These are phyloP conservation scores for Podarcis raffonei DNA, from an alignment of 2,113 vertebrate species.

Conservation along the genomic window DNA sequence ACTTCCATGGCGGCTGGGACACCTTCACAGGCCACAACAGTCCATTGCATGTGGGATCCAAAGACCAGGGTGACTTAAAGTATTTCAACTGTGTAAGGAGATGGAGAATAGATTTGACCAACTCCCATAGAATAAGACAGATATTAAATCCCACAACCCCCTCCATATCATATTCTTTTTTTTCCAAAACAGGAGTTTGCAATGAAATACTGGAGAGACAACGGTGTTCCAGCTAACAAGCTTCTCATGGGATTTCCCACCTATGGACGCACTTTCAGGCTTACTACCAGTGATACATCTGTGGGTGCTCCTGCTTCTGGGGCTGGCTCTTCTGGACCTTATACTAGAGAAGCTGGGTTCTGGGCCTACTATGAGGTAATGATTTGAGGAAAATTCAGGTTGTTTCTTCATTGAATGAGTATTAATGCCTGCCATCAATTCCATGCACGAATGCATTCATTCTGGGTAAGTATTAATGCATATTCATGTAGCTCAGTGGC, in stretches of 20 bases:
- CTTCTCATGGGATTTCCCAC: conserved; percentile 80
- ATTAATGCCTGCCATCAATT: not conserved
- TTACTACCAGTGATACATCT: conserved; percentile 65
- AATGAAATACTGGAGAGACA: conserved; percentile 82
- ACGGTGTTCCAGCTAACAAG: conserved; percentile 73
- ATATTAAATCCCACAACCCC: too few species aligned
- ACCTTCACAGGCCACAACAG: conserved; percentile 77
- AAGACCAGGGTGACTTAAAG: conserved; percentile 58
- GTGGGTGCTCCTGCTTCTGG: conserved; percentile 78
- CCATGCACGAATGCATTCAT: too few species aligned
- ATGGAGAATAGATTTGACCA: not conserved
- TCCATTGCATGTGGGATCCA: conserved; percentile 70
- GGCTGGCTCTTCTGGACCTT: conserved; percentile 78
- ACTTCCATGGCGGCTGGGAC: conserved; percentile 81
- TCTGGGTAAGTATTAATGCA: too few species aligned
- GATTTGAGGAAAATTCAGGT: too few species aligned
- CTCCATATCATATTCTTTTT: too few species aligned
- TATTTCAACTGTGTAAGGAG: conserved; percentile 78
- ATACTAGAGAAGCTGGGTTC: conserved; percentile 79
- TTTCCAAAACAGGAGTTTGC: conserved; percentile 72
- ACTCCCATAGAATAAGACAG: too few species aligned
- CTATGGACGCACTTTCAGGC: conserved; percentile 81
- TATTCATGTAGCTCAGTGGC: too few species aligned
- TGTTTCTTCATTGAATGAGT: too few species aligned
- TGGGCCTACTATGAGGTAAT: conserved; percentile 83